Evolutionary conservation across 92 coral and sea anemone genomes (phyloP).

Genomic region (Desmophyllum pertusum): DNA sequence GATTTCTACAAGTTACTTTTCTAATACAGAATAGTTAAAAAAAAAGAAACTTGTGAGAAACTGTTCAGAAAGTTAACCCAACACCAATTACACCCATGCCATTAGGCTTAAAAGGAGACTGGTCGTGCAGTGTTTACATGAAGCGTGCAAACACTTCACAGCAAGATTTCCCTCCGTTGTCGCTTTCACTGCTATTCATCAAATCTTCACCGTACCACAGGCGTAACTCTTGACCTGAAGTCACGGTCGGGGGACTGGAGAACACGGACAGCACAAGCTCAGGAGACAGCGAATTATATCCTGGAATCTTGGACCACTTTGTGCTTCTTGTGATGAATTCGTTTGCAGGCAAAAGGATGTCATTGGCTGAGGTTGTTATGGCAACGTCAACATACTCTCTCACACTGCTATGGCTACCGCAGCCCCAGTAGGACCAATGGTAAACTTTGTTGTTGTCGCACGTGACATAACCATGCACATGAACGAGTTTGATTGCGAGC

Average conservation of each 20-base stretch:
- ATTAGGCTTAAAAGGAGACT: too few relatives aligned
- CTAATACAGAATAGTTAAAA: too few relatives aligned
- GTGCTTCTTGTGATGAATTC: neutral
- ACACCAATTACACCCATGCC: too few relatives aligned
- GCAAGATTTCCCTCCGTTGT: neutral
- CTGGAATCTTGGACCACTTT: slow-evolving; percentile 1
- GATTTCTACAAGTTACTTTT: too few relatives aligned
- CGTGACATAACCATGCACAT: neutral
- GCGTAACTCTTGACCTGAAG: neutral
- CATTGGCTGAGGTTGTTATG: neutral
- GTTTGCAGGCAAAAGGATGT: neutral
- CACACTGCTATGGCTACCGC: neutral
- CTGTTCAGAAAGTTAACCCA: too few relatives aligned
- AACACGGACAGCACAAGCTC: neutral
- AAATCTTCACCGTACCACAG: slow-evolving; percentile 14
- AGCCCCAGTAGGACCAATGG: neutral
- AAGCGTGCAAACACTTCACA: neutral
- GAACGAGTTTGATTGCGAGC: neutral
- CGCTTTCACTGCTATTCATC: neutral
- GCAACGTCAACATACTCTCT: neutral
- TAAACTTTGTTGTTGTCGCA: neutral
- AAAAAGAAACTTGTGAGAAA: too few relatives aligned
- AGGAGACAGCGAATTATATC: neutral
- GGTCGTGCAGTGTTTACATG: neutral
- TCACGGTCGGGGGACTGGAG: neutral